phyloP scores from a whole-genome alignment of 2,113 vertebrate genomes.

The Zosterops hypoxanthus region DNA sequence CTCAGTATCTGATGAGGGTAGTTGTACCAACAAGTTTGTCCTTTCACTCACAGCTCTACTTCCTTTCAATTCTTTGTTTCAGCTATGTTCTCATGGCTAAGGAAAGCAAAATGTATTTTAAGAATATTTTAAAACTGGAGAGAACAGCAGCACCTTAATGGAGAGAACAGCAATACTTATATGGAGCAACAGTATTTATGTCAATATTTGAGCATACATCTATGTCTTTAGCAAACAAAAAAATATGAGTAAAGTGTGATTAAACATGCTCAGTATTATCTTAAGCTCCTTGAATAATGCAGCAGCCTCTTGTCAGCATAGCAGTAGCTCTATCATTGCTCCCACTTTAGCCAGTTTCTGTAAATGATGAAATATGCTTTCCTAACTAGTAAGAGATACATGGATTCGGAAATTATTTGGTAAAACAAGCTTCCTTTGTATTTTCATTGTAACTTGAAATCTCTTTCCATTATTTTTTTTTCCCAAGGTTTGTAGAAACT shows the following conservation, averaged over 20 bases:
- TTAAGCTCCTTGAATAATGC: not conserved
- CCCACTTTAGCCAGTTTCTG: not conserved
- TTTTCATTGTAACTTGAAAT: not conserved
- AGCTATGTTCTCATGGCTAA: not conserved
- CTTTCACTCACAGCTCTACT: not conserved
- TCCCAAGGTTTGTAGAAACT: not conserved
- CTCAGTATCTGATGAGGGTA: not conserved
- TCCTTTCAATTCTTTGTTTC: not conserved
- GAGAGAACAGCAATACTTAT: not conserved
- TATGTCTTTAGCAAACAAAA: not conserved
- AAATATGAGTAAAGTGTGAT: not conserved
- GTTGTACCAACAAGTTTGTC: not conserved
- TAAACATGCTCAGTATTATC: not conserved
- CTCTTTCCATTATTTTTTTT: not conserved
- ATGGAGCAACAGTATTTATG: not conserved
- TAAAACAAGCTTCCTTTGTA: slow-evolving; percentile 7
- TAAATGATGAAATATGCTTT: not conserved
- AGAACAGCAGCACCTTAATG: not conserved
- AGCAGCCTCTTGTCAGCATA: not conserved
- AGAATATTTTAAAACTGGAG: not conserved
- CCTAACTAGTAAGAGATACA: not conserved
- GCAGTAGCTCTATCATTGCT: not conserved
- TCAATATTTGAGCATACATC: not conserved
- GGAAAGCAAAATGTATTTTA: not conserved
- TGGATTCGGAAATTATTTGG: not conserved